Evolutionary conservation across 2,888 invertebrate genomes (phyloP), one percentile per base, ranked within the genome.

Genomic region (Danaus chrysippus): DNA sequence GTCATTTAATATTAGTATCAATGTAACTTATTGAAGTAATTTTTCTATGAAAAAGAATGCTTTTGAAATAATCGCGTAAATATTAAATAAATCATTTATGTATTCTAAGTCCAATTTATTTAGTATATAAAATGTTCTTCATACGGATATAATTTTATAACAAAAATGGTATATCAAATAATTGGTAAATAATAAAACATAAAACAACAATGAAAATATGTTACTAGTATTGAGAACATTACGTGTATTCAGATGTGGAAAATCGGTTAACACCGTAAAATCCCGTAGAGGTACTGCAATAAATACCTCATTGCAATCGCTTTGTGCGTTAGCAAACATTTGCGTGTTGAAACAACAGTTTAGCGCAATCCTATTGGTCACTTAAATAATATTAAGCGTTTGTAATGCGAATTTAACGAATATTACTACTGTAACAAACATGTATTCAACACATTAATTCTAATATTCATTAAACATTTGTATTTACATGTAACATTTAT

Each of bases 281-380:
- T 55, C 59, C 55, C 58, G 63, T 63, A 61, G 59, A 62, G 61
- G 63, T 67, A 69, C 63, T 68, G 73, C 70, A 72, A 64, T 74
- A 74, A 77, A 79, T 75, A 68, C 72, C 76, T 78, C 76, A 76
- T 78, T 76, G 78, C 68, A 72, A 68, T 73, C 69, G 71, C 71
- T 78, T 77, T 76, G 73, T 70, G 71, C 74, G 71, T 60, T 56
- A 44, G 60, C 76, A 76, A 76, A 78, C 75, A 74, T 78, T 77
- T 71, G 72, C 67, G 61, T 65, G 69, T 64, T 58, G 56, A 23
- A 54, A 54, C 59, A 34, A 63, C 54, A 58, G 58, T 42, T 65
- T 62, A 60, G 54, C 53, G 58, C 60, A 62, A 65, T 60, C 56
- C 58, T 42, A 53, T 61, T 58, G 44, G 61, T 58, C 58, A 52